A percentile compares a stretch with the other conserved stretches of the same genome.
Conservation (phyloP, 1,140 invertebrate genomes). For the Manduca sexta region DNA sequence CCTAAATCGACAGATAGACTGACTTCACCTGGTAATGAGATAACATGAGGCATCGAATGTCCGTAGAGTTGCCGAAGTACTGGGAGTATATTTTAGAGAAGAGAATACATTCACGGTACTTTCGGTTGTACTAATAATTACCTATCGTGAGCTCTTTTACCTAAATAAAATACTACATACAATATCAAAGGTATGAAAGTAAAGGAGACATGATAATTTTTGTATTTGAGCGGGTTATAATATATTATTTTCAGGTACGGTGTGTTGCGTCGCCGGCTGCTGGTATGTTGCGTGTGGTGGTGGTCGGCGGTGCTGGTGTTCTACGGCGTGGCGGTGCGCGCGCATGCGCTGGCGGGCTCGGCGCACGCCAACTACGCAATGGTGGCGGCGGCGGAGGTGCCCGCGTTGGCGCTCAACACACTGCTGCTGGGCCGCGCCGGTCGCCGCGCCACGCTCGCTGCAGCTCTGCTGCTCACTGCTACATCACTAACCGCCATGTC, state of each 20-base stretch:
- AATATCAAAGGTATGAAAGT: too few relatives aligned
- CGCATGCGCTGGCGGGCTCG: constrained; percentile 45
- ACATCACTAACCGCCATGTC: constrained; percentile 40
- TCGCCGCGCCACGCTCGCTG: constrained; percentile 44
- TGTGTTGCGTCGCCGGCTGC: constrained; percentile 40
- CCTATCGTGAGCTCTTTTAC: too few relatives aligned
- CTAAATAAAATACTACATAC: too few relatives aligned
- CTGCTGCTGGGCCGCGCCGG: constrained; percentile 53
- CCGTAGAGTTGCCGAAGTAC: too few relatives aligned
- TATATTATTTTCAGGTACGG: constrained; percentile 30
- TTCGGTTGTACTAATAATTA: too few relatives aligned
- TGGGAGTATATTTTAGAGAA: too few relatives aligned
- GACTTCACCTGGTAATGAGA: too few relatives aligned
- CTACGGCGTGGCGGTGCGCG: constrained; percentile 56
- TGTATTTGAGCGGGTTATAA: too few relatives aligned
- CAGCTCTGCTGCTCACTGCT: constrained; percentile 46
- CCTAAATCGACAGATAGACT: too few relatives aligned
- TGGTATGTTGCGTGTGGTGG: constrained; percentile 59
- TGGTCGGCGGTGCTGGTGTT: constrained; percentile 55
- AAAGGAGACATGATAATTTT: too few relatives aligned
- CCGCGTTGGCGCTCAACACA: constrained; percentile 48
- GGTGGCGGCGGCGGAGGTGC: constrained; percentile 53
- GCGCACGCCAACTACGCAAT: constrained; percentile 55
- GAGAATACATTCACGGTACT: too few relatives aligned
- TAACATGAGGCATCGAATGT: too few relatives aligned